phyloP scores from a whole-genome alignment of 1,140 invertebrate species.

The Scaptomyza graminum region DNA sequence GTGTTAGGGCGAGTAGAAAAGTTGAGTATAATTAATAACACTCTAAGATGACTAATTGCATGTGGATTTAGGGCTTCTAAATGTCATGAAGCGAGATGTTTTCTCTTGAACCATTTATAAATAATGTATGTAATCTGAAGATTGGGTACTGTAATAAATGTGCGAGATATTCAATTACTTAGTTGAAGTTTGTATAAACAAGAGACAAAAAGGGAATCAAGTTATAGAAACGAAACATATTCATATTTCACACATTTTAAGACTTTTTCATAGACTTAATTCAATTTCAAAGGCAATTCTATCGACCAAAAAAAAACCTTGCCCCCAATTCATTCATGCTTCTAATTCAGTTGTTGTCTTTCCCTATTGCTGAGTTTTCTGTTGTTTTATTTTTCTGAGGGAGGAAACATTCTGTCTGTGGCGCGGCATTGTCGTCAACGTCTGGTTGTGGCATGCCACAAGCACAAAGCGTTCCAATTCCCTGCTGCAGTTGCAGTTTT shows the following conservation, averaged over 20 bases:
- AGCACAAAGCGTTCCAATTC: conserved; percentile 33
- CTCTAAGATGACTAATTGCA: conserved; percentile 27
- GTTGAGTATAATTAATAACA: conserved; percentile 16
- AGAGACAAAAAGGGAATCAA: too few relatives aligned
- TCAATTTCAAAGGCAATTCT: too few relatives aligned
- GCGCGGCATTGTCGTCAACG: conserved; percentile 37
- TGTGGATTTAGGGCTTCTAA: background rate
- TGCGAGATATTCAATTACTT: too few relatives aligned
- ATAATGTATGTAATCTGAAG: background rate
- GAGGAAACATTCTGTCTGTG: background rate
- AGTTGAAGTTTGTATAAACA: too few relatives aligned
- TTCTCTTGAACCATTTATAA: background rate
- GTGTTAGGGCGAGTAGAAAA: background rate
- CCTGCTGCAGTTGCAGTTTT: conserved; percentile 36
- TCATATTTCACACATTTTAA: background rate
- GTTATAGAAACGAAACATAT: background rate
- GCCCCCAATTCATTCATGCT: conserved; percentile 29
- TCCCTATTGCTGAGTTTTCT: background rate
- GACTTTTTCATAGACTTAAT: too few relatives aligned
- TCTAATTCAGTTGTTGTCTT: conserved; percentile 4
- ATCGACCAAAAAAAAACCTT: background rate
- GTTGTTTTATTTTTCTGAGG: background rate
- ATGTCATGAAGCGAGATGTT: background rate
- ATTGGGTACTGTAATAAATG: background rate
- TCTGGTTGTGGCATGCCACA: conserved; percentile 50